These are phyloP conservation scores for Eupithecia subfuscata DNA, from an alignment of 2,888 invertebrate species.

Conservation along the genomic window DNA sequence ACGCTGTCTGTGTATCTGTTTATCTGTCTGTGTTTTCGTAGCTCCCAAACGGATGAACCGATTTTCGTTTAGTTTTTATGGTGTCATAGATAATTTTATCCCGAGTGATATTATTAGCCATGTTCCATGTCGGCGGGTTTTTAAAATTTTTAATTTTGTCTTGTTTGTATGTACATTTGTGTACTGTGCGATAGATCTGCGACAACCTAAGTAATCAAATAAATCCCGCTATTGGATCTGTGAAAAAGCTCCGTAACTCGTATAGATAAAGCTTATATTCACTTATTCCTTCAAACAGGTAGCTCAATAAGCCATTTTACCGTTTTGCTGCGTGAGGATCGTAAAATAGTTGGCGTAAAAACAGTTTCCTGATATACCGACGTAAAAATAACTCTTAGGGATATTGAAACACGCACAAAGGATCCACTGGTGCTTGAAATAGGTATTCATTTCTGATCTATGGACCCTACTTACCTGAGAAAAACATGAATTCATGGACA, in stretches of 20 bases:
- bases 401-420: conserved; percentile 16
- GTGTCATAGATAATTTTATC: too few species aligned
- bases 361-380: conserved; percentile 13
- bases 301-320: conserved; percentile 10
- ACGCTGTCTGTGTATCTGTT: too few species aligned
- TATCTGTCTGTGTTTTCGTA: too few species aligned
- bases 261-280: conserved; percentile 3
- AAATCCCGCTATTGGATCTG: not conserved
- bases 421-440: conserved; percentile 15
- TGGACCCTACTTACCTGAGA: not conserved
- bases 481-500: not conserved
- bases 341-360: conserved; percentile 19
- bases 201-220: conserved; percentile 2
- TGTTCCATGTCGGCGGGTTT: too few species aligned
- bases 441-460: conserved; percentile 5
- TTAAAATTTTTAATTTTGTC: too few species aligned
- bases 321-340: conserved; percentile 7
- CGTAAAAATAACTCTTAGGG: conserved; percentile 15
- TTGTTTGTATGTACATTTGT: too few species aligned
- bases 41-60: too few species aligned
- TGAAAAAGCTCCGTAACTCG: not conserved
- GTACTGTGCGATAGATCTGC: too few species aligned
- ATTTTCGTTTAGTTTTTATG: too few species aligned
- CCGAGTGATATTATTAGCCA: too few species aligned
- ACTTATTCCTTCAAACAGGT: not conserved